Evolutionary conservation across 2,113 vertebrate genomes (phyloP).

Genomic region (Ariopsis seemanni): DNA sequence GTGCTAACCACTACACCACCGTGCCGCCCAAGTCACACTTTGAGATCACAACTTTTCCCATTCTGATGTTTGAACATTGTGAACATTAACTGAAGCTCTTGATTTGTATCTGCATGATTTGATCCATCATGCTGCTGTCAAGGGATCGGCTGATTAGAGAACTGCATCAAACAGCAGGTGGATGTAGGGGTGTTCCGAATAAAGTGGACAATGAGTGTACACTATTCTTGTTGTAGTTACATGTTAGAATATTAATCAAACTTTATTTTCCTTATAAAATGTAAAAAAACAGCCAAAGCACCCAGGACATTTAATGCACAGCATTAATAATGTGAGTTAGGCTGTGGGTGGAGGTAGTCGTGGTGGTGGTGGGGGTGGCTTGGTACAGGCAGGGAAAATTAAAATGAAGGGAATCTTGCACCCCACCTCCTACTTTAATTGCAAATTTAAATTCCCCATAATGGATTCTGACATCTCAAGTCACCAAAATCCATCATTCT

Average conservation of each 20-base stretch:
- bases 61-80: too few relatives aligned
- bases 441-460: slow-evolving; percentile 79
- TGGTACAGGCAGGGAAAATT: slow-evolving; percentile 60
- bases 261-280: slow-evolving; percentile 62
- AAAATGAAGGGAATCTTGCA: slow-evolving; percentile 72
- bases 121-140: too few relatives aligned
- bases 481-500: slow-evolving; percentile 84
- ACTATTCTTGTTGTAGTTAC: slow-evolving; percentile 52
- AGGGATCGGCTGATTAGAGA: too few relatives aligned
- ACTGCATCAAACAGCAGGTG: too few relatives aligned
- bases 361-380: slow-evolving; percentile 47
- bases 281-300: slow-evolving; percentile 42
- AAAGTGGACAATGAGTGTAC: too few relatives aligned
- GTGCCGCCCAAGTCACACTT: too few relatives aligned
- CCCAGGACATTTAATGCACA: slow-evolving; percentile 66
- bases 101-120: too few relatives aligned
- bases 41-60: too few relatives aligned
- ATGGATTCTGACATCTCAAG: slow-evolving; percentile 81
- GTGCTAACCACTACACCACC: too few relatives aligned
- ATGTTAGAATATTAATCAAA: slow-evolving; percentile 68
- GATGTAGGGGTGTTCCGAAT: too few relatives aligned
- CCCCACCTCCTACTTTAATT: slow-evolving; percentile 76
- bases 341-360: slow-evolving; percentile 47
- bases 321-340: slow-evolving; percentile 68
- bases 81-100: too few relatives aligned